Percentiles rank a stretch among this genome's conserved stretches.
phyloP scores from a whole-genome alignment of 2,888 invertebrate species.

The Eupithecia abbreviata region DNA sequence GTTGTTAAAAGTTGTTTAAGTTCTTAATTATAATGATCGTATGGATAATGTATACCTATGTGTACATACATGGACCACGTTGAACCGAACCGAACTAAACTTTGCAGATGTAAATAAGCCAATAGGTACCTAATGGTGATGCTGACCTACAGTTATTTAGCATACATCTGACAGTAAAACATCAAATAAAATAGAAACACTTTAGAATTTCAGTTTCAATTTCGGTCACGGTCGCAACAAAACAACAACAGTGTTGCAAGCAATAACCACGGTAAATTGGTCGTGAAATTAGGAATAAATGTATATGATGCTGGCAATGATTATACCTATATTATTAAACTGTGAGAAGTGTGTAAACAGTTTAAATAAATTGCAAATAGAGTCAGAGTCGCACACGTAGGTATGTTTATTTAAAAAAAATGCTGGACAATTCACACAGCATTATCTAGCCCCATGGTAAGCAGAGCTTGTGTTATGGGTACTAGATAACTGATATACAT shows the following conservation, averaged over 20 bases:
- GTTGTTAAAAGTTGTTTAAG: background rate
- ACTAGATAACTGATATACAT: too few relatives aligned
- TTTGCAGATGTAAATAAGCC: background rate
- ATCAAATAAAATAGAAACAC: constrained; percentile 15
- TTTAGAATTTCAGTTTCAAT: constrained; percentile 21
- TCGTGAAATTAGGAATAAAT: constrained; percentile 43
- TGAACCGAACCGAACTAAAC: background rate
- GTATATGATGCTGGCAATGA: constrained; percentile 10
- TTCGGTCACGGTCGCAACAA: constrained; percentile 30
- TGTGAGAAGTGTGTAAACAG: background rate
- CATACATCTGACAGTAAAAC: constrained; percentile 2
- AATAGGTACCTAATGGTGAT: background rate
- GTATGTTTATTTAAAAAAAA: too few relatives aligned
- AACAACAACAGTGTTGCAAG: constrained; percentile 33
- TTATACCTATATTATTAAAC: constrained; percentile 21
- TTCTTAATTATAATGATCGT: background rate
- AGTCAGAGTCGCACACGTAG: background rate
- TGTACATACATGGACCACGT: background rate
- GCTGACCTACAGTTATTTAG: background rate
- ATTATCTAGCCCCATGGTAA: too few relatives aligned
- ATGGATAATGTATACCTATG: background rate
- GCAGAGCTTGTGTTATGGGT: too few relatives aligned
- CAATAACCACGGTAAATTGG: constrained; percentile 44
- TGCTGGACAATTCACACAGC: too few relatives aligned
- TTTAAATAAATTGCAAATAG: background rate